Evolutionary conservation across 2,797 vertebrate species (phyloP).

Genomic region (Sternotherus odoratus): DNA sequence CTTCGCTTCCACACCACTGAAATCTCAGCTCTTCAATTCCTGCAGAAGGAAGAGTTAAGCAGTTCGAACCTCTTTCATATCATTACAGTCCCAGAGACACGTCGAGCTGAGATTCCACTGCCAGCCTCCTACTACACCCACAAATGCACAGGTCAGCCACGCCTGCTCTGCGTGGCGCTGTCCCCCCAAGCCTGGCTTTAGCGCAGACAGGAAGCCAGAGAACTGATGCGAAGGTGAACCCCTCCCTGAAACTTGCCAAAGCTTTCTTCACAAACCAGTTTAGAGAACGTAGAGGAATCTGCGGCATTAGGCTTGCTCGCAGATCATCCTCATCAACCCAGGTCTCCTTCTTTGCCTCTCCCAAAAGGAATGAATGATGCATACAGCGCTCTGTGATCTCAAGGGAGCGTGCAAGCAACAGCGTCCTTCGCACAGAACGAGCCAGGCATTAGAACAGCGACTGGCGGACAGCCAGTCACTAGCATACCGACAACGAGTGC

Average conservation of each 20-base stretch:
- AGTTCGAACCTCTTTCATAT: not conserved
- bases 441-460: not conserved
- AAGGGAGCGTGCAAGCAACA: not conserved
- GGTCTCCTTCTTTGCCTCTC: not conserved
- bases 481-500: not conserved
- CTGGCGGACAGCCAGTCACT: not conserved
- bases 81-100: not conserved
- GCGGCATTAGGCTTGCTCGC: accelerated
- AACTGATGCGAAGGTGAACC: accelerated
- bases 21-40: not conserved
- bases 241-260: not conserved
- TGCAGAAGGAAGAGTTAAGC: not conserved
- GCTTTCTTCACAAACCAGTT: not conserved
- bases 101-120: not conserved
- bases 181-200: not conserved
- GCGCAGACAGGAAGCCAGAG: not conserved
- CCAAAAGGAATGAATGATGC: accelerated
- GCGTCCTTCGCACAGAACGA: not conserved
- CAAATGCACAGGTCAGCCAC: not conserved
- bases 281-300: not conserved
- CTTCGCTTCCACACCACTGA: not conserved
- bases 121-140: not conserved
- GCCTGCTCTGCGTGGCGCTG: not conserved
- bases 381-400: not conserved
- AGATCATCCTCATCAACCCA: not conserved